phyloP scores from a whole-genome alignment of 1,140 invertebrate genomes.

The Chironomus tepperi region DNA sequence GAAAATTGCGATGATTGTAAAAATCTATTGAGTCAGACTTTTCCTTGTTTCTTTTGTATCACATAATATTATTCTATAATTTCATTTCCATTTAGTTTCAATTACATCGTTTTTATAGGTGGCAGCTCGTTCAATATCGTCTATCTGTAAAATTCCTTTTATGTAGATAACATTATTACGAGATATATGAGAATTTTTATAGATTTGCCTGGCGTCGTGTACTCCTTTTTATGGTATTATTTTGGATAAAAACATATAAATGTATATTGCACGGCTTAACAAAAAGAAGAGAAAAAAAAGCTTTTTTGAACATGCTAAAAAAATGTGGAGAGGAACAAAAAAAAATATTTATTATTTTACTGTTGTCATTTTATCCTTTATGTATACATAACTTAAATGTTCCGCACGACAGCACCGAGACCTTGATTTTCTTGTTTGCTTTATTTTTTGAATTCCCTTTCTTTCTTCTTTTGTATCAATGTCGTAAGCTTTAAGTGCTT shows the following conservation, averaged over 20 bases:
- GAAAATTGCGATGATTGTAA: neutral
- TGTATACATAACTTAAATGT: neutral
- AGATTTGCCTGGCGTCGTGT: neutral
- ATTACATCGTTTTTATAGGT: constrained; percentile 13
- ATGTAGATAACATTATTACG: neutral
- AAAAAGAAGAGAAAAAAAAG: too few species aligned
- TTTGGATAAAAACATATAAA: neutral
- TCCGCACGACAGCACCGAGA: neutral
- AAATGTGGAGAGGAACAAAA: too few species aligned
- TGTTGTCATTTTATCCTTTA: neutral
- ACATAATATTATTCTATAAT: neutral
- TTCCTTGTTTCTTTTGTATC: neutral
- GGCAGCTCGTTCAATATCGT: too few species aligned
- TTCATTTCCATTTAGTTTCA: constrained; percentile 21
- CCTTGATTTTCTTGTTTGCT: neutral
- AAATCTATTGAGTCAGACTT: neutral
- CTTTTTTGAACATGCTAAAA: too few species aligned
- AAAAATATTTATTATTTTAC: neutral
- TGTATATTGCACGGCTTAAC: neutral
- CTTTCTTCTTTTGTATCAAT: neutral
- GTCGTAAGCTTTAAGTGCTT: neutral
- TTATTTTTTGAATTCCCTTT: neutral
- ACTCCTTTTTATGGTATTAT: neutral
- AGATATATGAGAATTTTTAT: neutral
- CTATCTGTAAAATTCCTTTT: too few species aligned